A percentile compares a stretch with the other conserved stretches of the same genome.
Evolutionary conservation across 2,113 vertebrate species (phyloP).

Genomic region (Chrysemys picta): DNA sequence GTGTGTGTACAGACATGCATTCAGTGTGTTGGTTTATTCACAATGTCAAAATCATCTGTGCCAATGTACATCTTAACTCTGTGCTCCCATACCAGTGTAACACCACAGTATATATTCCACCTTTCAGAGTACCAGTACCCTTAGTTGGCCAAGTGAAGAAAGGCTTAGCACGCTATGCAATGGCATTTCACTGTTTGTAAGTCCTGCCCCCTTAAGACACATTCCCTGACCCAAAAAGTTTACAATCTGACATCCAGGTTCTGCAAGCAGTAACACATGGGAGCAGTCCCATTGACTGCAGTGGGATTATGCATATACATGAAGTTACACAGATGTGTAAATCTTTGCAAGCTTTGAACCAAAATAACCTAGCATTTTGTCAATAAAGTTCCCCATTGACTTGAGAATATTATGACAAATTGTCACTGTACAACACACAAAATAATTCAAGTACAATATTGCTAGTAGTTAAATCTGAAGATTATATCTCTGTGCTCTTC

Average conservation of each 20-base stretch:
- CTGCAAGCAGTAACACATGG: not conserved
- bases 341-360: not conserved
- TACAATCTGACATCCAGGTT: not conserved
- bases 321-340: not conserved
- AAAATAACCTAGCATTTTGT: not conserved
- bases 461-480: not conserved
- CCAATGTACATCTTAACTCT: rapidly evolving
- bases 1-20: not conserved
- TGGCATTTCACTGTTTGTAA: not conserved
- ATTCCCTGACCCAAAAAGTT: not conserved
- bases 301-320: not conserved
- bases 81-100: not conserved
- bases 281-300: not conserved
- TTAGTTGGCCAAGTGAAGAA: not conserved
- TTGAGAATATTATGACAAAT: not conserved
- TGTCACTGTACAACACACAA: not conserved
- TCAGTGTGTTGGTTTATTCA: not conserved
- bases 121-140: not conserved
- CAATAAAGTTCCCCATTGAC: not conserved
- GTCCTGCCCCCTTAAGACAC: not conserved
- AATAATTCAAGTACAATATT: not conserved
- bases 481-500: not conserved
- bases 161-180: not conserved
- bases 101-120: not conserved
- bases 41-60: not conserved